Evolutionary conservation across 2,888 invertebrate genomes (phyloP).

Genomic region (Tromatobia lineatoria): DNA sequence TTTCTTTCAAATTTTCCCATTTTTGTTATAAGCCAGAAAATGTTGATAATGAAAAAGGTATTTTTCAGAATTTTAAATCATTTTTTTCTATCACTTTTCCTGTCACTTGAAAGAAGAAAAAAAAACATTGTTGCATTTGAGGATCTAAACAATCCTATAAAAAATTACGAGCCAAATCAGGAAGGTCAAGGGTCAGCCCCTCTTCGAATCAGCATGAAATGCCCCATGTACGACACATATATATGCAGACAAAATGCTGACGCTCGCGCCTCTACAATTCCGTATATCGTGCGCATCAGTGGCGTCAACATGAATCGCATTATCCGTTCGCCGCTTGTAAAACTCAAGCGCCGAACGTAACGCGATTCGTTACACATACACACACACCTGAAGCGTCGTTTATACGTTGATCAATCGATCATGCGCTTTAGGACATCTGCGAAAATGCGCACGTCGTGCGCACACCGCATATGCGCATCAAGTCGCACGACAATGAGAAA

Average conservation of each 20-base stretch:
- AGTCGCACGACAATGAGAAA: not conserved
- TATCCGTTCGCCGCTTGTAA: not conserved
- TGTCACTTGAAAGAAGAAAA: too few relatives aligned
- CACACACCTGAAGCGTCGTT: not conserved
- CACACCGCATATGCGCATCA: not conserved
- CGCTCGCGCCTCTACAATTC: not conserved
- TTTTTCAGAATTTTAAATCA: too few relatives aligned
- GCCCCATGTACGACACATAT: too few relatives aligned
- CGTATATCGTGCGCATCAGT: not conserved
- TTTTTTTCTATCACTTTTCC: too few relatives aligned
- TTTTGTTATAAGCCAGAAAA: too few relatives aligned
- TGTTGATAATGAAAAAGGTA: too few relatives aligned
- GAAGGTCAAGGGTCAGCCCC: too few relatives aligned
- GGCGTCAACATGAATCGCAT: not conserved
- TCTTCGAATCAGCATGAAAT: too few relatives aligned
- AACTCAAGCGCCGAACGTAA: not conserved
- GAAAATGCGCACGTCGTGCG: not conserved
- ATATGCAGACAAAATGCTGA: not conserved
- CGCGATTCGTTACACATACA: constrained; percentile 14
- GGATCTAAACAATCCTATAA: too few relatives aligned
- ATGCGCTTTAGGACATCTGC: not conserved
- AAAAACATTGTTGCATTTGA: too few relatives aligned
- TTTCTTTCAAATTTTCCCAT: too few relatives aligned
- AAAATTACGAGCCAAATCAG: too few relatives aligned
- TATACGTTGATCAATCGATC: not conserved